Conservation (phyloP, 2,888 invertebrate species). For the Harmothoe impar region DNA sequence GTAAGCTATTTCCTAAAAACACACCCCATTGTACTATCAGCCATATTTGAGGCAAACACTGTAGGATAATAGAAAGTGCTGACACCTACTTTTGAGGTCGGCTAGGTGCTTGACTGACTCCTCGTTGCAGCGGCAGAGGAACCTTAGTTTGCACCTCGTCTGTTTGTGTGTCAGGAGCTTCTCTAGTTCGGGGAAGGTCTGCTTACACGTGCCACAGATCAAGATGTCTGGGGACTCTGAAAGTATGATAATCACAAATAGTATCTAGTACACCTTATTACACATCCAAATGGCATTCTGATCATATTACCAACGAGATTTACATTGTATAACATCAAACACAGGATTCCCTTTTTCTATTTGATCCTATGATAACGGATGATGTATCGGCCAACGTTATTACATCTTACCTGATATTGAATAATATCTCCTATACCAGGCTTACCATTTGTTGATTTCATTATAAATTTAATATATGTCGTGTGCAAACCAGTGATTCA, state of each 20-base stretch:
- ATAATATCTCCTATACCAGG: too few relatives aligned
- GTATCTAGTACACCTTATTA: not conserved
- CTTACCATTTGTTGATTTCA: too few relatives aligned
- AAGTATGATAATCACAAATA: too few relatives aligned
- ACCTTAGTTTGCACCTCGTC: slow-evolving; percentile 89
- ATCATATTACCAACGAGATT: not conserved
- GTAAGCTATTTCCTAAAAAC: too few relatives aligned
- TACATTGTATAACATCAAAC: not conserved
- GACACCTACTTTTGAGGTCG: slow-evolving; percentile 31
- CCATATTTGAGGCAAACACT: not conserved
- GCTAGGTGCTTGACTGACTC: slow-evolving; percentile 56
- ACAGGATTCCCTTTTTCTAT: too few relatives aligned
- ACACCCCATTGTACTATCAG: too few relatives aligned
- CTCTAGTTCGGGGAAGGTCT: slow-evolving; percentile 89
- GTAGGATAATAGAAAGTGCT: not conserved
- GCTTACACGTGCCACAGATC: slow-evolving; percentile 90
- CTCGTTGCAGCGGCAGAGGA: slow-evolving; percentile 64
- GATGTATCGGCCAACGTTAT: too few relatives aligned
- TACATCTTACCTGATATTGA: too few relatives aligned
- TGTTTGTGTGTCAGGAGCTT: slow-evolving; percentile 90
- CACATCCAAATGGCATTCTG: not conserved
- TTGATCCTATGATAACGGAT: too few relatives aligned
- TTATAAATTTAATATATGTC: too few relatives aligned
- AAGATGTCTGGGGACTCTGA: slow-evolving; percentile 87
- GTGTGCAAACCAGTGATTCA: too few relatives aligned